These are phyloP conservation scores for Camponotus floridanus DNA, from an alignment of 1,140 invertebrate species.

Conservation along the genomic window DNA sequence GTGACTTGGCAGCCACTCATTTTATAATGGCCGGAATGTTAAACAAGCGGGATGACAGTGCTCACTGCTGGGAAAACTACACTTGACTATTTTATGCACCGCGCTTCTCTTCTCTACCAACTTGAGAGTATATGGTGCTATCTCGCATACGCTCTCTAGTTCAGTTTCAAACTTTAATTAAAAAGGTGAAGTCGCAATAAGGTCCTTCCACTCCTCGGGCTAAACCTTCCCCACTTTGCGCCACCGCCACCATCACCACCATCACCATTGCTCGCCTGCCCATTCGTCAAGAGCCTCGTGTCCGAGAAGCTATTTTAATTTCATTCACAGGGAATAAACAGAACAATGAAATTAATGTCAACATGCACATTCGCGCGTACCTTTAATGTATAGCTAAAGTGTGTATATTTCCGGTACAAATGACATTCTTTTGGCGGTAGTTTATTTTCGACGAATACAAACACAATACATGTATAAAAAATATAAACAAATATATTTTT, in stretches of 20 bases:
- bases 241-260: not conserved
- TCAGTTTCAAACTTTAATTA: slow-evolving; percentile 82
- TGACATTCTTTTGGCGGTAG: not conserved
- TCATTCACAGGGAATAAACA: slow-evolving; percentile 71
- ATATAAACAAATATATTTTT: not conserved
- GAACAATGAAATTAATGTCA: slow-evolving; percentile 73
- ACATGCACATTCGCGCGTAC: slow-evolving; percentile 40
- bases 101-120: slow-evolving; percentile 39
- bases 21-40: slow-evolving; percentile 72
- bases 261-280: not conserved
- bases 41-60: slow-evolving; percentile 71
- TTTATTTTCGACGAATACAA: slow-evolving; percentile 52
- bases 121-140: slow-evolving; percentile 61
- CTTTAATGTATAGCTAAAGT: slow-evolving; percentile 65
- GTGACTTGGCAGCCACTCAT: slow-evolving; percentile 54
- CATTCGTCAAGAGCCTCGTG: slow-evolving; percentile 12
- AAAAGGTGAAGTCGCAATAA: slow-evolving; percentile 78
- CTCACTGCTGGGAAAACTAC: slow-evolving; percentile 66
- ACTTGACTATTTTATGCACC: slow-evolving; percentile 74
- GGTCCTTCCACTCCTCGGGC: slow-evolving; percentile 56
- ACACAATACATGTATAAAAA: slow-evolving; percentile 28
- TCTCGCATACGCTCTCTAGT: slow-evolving; percentile 68
- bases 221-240: slow-evolving; percentile 26
- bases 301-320: slow-evolving; percentile 73
- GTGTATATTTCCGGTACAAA: slow-evolving; percentile 66